phyloP scores from a whole-genome alignment of 2,888 invertebrate genomes.

The Nomada hirtipes region DNA sequence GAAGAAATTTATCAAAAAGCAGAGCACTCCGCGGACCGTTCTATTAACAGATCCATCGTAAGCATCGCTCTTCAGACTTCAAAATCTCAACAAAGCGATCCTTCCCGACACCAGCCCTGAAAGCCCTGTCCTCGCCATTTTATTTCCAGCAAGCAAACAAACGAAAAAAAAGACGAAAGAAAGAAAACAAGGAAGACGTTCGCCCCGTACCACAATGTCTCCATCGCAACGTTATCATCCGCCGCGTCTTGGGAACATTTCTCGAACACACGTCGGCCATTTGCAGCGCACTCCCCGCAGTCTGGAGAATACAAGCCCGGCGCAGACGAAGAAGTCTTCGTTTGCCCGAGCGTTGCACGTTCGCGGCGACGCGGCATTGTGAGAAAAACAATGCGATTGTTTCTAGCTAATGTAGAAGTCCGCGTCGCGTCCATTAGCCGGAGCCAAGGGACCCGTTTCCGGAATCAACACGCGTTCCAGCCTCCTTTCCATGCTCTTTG shows the following conservation, averaged over 20 bases:
- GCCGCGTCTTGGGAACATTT: neutral
- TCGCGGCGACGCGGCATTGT: constrained; percentile 63
- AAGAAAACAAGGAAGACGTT: neutral
- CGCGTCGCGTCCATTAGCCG: constrained; percentile 68
- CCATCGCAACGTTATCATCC: constrained; percentile 27
- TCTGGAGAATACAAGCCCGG: constrained; percentile 19
- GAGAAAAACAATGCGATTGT: constrained; percentile 74
- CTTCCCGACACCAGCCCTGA: neutral
- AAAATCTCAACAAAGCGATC: neutral
- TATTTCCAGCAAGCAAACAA: neutral
- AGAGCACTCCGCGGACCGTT: neutral
- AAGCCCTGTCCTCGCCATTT: neutral
- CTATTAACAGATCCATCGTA: neutral
- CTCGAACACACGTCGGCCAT: constrained; percentile 42
- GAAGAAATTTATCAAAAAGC: too few relatives aligned
- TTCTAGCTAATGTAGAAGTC: constrained; percentile 68
- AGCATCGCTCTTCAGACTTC: neutral
- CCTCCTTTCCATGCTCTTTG: constrained; percentile 40
- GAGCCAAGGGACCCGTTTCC: constrained; percentile 55
- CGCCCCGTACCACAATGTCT: constrained; percentile 5
- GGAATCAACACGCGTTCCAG: constrained; percentile 60
- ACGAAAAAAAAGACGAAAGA: neutral
- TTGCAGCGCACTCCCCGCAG: constrained; percentile 17
- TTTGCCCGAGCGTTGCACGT: constrained; percentile 25
- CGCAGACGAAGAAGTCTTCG: constrained; percentile 17